Conservation (phyloP, 2,797 vertebrate genomes). For the Falco columbarius region DNA sequence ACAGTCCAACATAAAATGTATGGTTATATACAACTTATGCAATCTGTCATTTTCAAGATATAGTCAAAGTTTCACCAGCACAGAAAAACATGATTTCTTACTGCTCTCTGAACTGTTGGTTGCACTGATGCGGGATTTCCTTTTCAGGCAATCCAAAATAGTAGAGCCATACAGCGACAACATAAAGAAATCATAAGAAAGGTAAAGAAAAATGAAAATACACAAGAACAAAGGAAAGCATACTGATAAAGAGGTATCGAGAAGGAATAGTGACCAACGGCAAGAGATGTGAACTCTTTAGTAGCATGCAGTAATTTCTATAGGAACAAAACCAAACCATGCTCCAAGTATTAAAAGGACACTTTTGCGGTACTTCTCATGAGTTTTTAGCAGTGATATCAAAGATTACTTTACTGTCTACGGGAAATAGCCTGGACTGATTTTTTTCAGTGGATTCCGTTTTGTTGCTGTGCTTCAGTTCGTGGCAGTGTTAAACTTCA, state of each 20-base stretch:
- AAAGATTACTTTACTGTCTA: neutral
- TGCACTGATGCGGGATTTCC: fast-evolving
- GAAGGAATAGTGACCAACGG: neutral
- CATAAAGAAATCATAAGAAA: neutral
- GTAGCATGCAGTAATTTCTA: neutral
- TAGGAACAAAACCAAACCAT: neutral
- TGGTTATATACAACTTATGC: neutral
- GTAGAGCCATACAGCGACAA: neutral
- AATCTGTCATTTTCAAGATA: neutral
- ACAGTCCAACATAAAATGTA: neutral
- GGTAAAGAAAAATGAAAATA: neutral
- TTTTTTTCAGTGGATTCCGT: neutral
- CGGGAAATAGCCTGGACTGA: neutral
- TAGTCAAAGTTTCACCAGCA: neutral
- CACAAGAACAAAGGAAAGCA: neutral
- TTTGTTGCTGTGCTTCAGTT: conserved; percentile 33
- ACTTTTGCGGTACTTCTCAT: neutral
- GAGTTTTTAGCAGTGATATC: neutral
- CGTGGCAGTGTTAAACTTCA: neutral
- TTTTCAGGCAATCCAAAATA: neutral
- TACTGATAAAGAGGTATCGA: neutral
- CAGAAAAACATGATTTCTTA: neutral
- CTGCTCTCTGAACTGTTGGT: neutral
- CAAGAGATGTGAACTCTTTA: neutral
- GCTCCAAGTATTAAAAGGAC: conserved; percentile 49